A percentile compares a stretch with the other conserved stretches of the same genome.
These are phyloP conservation scores for Furcula furcula DNA, from an alignment of 2,888 invertebrate genomes.

Conservation along the genomic window DNA sequence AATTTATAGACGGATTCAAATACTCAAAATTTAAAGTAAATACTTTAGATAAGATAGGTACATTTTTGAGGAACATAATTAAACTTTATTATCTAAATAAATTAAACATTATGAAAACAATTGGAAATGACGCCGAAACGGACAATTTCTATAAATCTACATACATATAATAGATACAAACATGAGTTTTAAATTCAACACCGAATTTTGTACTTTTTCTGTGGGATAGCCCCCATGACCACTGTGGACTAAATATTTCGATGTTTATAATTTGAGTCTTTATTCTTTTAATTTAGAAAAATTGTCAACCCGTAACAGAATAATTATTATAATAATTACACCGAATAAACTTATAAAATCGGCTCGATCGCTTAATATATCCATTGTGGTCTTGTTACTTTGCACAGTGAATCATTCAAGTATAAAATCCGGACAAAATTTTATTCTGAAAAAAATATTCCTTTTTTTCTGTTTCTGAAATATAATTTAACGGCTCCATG, in stretches of 20 bases:
- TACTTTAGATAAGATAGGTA: conserved; percentile 54
- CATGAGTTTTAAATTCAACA: conserved; percentile 74
- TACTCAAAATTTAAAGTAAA: conserved; percentile 67
- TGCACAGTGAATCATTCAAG: conserved; percentile 75
- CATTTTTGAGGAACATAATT: conserved; percentile 66
- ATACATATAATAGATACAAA: conserved; percentile 70
- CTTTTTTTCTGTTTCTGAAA: conserved; percentile 52
- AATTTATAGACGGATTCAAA: conserved; percentile 78
- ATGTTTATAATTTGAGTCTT: conserved; percentile 77
- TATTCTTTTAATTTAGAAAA: conserved; percentile 73
- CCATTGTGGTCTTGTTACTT: conserved; percentile 75
- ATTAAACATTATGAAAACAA: conserved; percentile 64
- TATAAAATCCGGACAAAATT: conserved; percentile 71
- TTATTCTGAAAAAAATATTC: conserved; percentile 35
- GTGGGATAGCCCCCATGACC: conserved; percentile 70
- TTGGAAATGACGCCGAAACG: conserved; percentile 66
- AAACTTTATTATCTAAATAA: conserved; percentile 71
- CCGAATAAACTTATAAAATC: conserved; percentile 46
- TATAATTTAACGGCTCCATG: conserved; percentile 71
- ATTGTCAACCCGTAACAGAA: conserved; percentile 75
- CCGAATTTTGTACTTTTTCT: conserved; percentile 81
- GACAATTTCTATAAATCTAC: conserved; percentile 71
- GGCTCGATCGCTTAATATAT: conserved; percentile 64
- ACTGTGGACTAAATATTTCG: conserved; percentile 80
- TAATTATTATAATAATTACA: conserved; percentile 52